Evolutionary conservation across 2,888 invertebrate genomes (phyloP), one percentile per base, ranked within the genome.

Genomic region (Pachymerium ferrugineum): DNA sequence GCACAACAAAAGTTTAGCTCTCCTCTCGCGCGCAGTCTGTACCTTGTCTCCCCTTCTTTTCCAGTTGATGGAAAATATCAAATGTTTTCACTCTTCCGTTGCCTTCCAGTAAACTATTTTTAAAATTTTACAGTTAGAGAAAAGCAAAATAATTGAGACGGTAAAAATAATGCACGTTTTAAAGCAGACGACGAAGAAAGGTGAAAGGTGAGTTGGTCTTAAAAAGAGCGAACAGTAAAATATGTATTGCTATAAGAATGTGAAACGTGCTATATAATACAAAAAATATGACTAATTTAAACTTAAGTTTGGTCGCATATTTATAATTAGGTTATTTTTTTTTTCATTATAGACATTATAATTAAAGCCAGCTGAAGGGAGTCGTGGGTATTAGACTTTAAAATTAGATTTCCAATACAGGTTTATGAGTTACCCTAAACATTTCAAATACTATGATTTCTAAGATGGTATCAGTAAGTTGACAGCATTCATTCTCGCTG

Each of bases 171-270:
- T 28, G 12, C 25, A 25, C 22, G 1, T 62, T 25, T 62, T 62
- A 62, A 62, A 62, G 62, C 62, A 62, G 62, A 62, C 62, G 62
- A 62, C 62, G 62, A 62, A n/a, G n/a, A n/a, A 62, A 62, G 62
- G 28, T 62, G 62, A 62, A 28, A 47, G 19, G 47, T 38, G 14
- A 38, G 16, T n/a, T n/a, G n/a, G n/a, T 38, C 38, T 38, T 38
- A 38, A 38, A 8, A 2, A n/a, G n/a, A n/a, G n/a, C n/a, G n/a
- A n/a, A n/a, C n/a, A n/a, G n/a, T n/a, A n/a, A n/a, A n/a, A n/a
- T n/a, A n/a, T n/a, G n/a, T n/a, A n/a, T n/a, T n/a, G n/a, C n/a
- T n/a, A n/a, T n/a, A n/a, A n/a, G n/a, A n/a, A n/a, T n/a, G n/a
- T n/a, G n/a, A n/a, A n/a, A n/a, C n/a, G n/a, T n/a, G n/a, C n/a